Evolutionary conservation across 2,113 vertebrate species (phyloP), one percentile per base, ranked within the genome.

Genomic region (Phainopepla nitens): DNA sequence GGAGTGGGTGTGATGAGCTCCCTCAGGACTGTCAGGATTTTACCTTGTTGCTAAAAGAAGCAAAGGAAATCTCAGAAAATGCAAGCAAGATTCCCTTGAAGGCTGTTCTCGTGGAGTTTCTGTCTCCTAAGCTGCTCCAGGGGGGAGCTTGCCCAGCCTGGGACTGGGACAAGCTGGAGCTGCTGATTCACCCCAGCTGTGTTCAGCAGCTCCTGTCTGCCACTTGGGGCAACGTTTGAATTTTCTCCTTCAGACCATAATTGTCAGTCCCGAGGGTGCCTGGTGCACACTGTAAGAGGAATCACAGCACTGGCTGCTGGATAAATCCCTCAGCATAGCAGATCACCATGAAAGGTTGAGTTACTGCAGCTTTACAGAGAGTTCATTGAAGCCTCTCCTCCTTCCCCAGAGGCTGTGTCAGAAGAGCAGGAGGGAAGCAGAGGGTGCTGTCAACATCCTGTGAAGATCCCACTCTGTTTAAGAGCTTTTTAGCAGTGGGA

Each of bases 21-120:
- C 54, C 50, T 69, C 49, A 47, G 54, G 35, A 28, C 17, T 35
- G 19, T 2, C 22, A 23, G 39, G 42, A 50, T 62, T 83, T 89
- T 50, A 45, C 42, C 51, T 58, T 15, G 17, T n/a, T 62, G 68
- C 44, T 64, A 47, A 71, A 41, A 54, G 53, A 72, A 64, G 84
- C 28, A 39, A 41, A 82, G 44, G 8, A 36, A 62, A 6, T 16
- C 35, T 66, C 51, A 36, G 14, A 31, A 66, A 58, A 66, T 6
- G 15, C 42, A 66, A 51, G 29, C 51, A 61, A 35, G 24, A 36
- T 21, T 73, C 31, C 36, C 28, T 53, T 53, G 8, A 11, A 57
- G 62, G 33, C 19, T 79, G 16, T 24, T 79, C 57, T 25, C 0
- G 0, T 10, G 0, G 4, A 17, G 22, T 49, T 89, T 69, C 44